Evolutionary conservation across 2,888 invertebrate species (phyloP), one percentile per base, ranked within the genome.

Genomic region (Celastrina argiolus): DNA sequence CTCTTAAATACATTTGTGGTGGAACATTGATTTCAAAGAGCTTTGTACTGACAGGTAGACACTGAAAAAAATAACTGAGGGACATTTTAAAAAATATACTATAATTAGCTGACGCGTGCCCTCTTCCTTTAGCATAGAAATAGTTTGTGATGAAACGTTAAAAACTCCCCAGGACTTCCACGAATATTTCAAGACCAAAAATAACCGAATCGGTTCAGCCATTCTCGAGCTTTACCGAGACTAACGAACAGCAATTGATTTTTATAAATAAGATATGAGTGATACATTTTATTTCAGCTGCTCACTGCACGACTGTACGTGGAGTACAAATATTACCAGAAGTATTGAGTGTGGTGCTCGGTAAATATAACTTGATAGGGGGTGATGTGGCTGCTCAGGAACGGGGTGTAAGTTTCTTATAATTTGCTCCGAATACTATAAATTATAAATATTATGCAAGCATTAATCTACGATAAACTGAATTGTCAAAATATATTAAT

Each of bases 1-100:
- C 68, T 0, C 70, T 81, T 2, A 78, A 74, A 36, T 87, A 85
- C 61, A 82, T 80, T 7, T 88, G 88, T 68, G 87, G 87, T 1
- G 87, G 87, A 2, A 84, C 83, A 4, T 68, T 88, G 65, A 65
- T 88, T 2, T 79, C 81, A 0, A 79, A 79, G 31, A 56, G 28
- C 41, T 65, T 58, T 36, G 66, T 71, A 18, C 66, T 71, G 58
- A 69, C 71, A 31, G 71, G 71, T 71, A 18, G 12, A 12, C 18
- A 41, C n/a, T n/a, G 7, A 42, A n/a, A 16, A 18, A 45, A 8
- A 45, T 0, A 42, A 42, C 5, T 2, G 2, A 42, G 41, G 2
- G 2, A 18, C n/a, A n/a, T 41, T n/a, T n/a, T 41, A 41, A 41
- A 39, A 39, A 39, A 39, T 39, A 39, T 39, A n/a, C n/a, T n/a